A percentile compares a stretch with the other conserved stretches of the same genome.
Evolutionary conservation across 2,797 vertebrate genomes (phyloP).

Genomic region (Gambusia yucatana): DNA sequence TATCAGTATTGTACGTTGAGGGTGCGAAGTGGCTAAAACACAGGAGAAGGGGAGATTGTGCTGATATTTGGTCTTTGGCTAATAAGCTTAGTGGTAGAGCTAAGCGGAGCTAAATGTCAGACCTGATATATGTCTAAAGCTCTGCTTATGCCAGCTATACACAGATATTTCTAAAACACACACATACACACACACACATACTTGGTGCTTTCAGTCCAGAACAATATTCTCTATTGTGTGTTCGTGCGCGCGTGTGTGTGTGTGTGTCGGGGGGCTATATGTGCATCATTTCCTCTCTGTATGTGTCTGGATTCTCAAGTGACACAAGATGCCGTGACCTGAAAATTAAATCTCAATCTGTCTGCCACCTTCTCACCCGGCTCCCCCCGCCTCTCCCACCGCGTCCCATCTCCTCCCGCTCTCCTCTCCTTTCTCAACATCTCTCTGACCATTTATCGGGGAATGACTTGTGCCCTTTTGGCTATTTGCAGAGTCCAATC

Average conservation of each 20-base stretch:
- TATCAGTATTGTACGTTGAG: conserved; percentile 12
- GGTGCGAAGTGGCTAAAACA: conserved; percentile 30
- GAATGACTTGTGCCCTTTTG: conserved; percentile 71
- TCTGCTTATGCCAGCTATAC: conserved; percentile 73
- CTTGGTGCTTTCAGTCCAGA: conserved; percentile 22
- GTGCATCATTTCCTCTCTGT: conserved; percentile 62
- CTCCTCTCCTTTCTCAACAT: conserved; percentile 18
- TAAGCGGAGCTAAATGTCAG: conserved; percentile 76
- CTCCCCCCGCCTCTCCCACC: neutral
- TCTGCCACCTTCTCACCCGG: conserved; percentile 72
- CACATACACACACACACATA: conserved; percentile 11
- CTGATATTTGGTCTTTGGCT: conserved; percentile 79
- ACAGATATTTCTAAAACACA: conserved; percentile 54
- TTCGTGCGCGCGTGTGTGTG: conserved; percentile 67
- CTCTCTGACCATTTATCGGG: conserved; percentile 64
- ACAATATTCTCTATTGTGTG: conserved; percentile 24
- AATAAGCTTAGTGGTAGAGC: conserved; percentile 78
- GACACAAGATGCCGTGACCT: conserved; percentile 78
- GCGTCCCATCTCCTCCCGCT: neutral
- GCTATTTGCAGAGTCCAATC: conserved; percentile 71
- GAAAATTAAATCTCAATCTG: conserved; percentile 80
- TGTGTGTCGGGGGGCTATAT: conserved; percentile 33
- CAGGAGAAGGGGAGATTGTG: conserved; percentile 65
- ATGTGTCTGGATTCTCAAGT: conserved; percentile 76
- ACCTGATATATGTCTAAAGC: conserved; percentile 75